These are phyloP conservation scores for Chrysina gloriosa DNA, from an alignment of 2,888 invertebrate genomes.

Conservation along the genomic window DNA sequence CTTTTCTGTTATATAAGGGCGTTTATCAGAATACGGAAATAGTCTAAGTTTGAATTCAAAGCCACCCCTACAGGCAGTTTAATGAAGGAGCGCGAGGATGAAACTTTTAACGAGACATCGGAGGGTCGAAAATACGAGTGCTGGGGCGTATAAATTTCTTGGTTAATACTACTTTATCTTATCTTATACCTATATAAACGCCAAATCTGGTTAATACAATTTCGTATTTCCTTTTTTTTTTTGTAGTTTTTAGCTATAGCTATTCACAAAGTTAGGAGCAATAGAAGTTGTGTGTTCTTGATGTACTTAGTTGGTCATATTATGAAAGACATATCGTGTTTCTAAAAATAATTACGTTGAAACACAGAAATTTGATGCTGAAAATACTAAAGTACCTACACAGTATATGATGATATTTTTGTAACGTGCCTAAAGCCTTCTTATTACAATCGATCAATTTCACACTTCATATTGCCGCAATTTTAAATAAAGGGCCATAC, in stretches of 20 bases:
- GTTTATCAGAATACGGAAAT: slow-evolving; percentile 22
- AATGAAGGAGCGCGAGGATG: slow-evolving; percentile 29
- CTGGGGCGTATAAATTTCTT: slow-evolving; percentile 27
- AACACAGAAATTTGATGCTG: no score
- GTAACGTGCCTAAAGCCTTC: no score
- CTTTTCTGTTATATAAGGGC: not conserved
- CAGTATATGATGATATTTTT: no score
- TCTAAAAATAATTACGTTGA: no score
- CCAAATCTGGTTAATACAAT: slow-evolving; percentile 24
- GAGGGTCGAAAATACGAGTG: slow-evolving; percentile 26
- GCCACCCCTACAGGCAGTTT: slow-evolving; percentile 18
- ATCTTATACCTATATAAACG: slow-evolving; percentile 24
- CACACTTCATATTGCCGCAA: no score
- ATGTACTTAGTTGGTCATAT: no score
- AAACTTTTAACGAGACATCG: slow-evolving; percentile 33
- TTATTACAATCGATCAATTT: no score
- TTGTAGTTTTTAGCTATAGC: not conserved
- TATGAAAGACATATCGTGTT: no score
- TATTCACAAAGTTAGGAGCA: no score
- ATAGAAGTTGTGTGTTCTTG: no score
- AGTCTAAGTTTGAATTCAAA: slow-evolving; percentile 35
- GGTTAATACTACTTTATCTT: slow-evolving; percentile 35
- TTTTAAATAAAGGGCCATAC: no score
- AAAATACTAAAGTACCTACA: no score
- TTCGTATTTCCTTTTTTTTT: slow-evolving; percentile 1